Percentiles rank a stretch among this genome's conserved stretches.
Conservation (phyloP, 2,888 invertebrate species). For the Thera obeliscata region DNA sequence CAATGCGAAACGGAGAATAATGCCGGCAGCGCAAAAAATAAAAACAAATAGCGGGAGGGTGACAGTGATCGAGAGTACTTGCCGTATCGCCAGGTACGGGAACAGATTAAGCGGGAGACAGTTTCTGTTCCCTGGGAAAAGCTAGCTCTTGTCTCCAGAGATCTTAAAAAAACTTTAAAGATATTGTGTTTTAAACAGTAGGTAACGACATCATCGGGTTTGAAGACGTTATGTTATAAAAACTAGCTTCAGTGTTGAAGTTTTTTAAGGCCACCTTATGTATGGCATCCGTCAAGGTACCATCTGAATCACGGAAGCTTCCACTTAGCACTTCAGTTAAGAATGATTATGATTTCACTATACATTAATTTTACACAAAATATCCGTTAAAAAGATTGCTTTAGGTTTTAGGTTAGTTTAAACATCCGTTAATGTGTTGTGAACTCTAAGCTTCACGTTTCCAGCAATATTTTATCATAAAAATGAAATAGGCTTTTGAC, state of each 20-base stretch:
- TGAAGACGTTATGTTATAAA: neutral
- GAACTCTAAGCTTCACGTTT: neutral
- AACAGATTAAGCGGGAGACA: conserved; percentile 25
- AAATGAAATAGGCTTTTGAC: neutral
- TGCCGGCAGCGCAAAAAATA: conserved; percentile 21
- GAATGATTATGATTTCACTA: no score
- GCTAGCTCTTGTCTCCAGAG: neutral
- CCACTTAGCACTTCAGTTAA: no score
- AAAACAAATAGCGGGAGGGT: conserved; percentile 26
- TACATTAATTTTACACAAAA: no score
- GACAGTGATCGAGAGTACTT: conserved; percentile 34
- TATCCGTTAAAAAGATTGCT: no score
- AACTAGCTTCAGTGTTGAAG: no score
- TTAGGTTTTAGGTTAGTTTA: no score
- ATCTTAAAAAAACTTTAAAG: neutral
- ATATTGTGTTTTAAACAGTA: neutral
- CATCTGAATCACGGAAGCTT: no score
- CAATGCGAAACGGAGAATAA: conserved; percentile 38
- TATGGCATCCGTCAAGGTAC: no score
- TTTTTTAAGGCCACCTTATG: no score
- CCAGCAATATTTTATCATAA: neutral
- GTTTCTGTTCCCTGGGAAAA: conserved; percentile 15
- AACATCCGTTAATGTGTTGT: no score
- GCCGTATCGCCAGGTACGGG: conserved; percentile 31
- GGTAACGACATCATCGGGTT: neutral